Evolutionary conservation across 2,888 invertebrate genomes (phyloP).

Genomic region (Synanthedon vespiformis): DNA sequence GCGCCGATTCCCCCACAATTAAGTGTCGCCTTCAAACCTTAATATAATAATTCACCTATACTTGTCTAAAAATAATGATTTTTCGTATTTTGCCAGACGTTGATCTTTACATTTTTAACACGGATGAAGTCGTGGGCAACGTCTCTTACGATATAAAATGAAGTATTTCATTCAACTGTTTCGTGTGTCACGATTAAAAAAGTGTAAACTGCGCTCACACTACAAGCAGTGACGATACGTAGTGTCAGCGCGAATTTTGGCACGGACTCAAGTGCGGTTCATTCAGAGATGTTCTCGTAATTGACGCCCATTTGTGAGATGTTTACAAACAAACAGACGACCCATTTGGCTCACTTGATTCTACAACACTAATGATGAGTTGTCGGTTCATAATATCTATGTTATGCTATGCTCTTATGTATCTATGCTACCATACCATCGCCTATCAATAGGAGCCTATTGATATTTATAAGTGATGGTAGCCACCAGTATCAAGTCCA

Average conservation of each 20-base stretch:
- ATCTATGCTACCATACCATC: no score
- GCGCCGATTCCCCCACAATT: no score
- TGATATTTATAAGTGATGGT: no score
- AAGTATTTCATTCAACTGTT: background rate
- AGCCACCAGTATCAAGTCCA: no score
- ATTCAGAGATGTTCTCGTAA: background rate
- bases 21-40: no score
- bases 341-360: background rate
- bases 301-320: background rate
- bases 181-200: background rate
- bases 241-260: constrained; percentile 6
- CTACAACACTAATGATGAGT: background rate
- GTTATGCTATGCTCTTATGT: background rate
- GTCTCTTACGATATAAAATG: no score
- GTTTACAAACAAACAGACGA: constrained; percentile 1
- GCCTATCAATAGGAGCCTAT: no score
- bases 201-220: background rate
- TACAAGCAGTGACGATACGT: constrained; percentile 5
- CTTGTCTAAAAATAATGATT: no score
- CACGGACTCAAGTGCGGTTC: constrained; percentile 5
- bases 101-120: no score
- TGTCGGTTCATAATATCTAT: background rate
- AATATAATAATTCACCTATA: no score
- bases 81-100: no score
- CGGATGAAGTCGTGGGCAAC: no score